phyloP scores from a whole-genome alignment of 2,888 invertebrate genomes.

The Clivina fossor region DNA sequence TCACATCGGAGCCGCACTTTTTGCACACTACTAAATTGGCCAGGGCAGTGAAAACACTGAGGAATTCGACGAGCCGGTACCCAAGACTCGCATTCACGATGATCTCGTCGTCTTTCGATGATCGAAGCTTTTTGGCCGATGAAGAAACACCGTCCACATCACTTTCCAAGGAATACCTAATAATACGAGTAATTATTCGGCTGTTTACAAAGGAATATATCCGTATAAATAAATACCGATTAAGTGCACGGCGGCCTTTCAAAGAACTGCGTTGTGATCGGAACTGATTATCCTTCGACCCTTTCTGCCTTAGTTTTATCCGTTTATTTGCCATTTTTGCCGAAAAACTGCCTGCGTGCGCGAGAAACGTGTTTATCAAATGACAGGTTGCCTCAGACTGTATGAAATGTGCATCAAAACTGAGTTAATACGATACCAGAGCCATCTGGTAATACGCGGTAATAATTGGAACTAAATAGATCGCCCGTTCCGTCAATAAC shows the following conservation, averaged over 20 bases:
- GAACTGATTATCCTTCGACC: slow-evolving; percentile 12
- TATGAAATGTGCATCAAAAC: slow-evolving; percentile 3
- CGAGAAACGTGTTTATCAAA: slow-evolving; percentile 2
- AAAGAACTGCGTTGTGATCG: neutral
- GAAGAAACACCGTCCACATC: slow-evolving; percentile 22
- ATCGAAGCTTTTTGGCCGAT: slow-evolving; percentile 35
- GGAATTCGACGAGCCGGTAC: slow-evolving; percentile 22
- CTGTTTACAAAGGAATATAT: neutral
- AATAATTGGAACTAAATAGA: neutral
- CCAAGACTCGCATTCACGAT: slow-evolving; percentile 32
- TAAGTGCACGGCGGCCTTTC: slow-evolving; percentile 19
- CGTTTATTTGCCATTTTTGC: slow-evolving; percentile 20
- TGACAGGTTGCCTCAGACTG: slow-evolving; percentile 3
- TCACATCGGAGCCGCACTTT: slow-evolving; percentile 37
- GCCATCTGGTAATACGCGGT: neutral
- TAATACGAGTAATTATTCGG: neutral
- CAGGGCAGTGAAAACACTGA: slow-evolving; percentile 29
- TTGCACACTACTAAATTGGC: slow-evolving; percentile 37
- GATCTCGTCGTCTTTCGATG: slow-evolving; percentile 30
- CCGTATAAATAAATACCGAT: slow-evolving; percentile 24
- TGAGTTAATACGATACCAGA: slow-evolving; percentile 3
- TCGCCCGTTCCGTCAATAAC: slow-evolving; percentile 1
- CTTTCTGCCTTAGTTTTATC: slow-evolving; percentile 14
- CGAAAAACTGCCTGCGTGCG: neutral
- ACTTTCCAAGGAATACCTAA: slow-evolving; percentile 30